phyloP scores from a whole-genome alignment of 1,140 invertebrate genomes.

The Venturia canescens region DNA sequence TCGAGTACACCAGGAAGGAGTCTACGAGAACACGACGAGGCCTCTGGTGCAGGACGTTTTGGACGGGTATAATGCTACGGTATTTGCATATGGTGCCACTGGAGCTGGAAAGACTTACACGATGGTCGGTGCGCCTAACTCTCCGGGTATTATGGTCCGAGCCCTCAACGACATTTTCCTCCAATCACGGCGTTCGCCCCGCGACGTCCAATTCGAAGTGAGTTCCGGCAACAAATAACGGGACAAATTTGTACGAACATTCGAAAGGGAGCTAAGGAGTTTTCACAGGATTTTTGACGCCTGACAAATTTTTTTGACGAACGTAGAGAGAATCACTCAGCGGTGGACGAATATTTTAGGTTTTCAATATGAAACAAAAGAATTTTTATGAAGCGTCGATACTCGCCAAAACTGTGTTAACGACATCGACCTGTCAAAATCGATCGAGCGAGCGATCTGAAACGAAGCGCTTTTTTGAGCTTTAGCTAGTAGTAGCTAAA shows the following conservation, averaged over 20 bases:
- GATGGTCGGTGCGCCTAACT: slow-evolving; percentile 86
- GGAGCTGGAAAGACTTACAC: slow-evolving; percentile 95
- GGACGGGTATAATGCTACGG: slow-evolving; percentile 95
- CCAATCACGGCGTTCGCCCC: slow-evolving; percentile 76
- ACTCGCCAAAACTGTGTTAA: too few species aligned
- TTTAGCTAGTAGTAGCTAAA: too few species aligned
- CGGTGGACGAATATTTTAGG: too few species aligned
- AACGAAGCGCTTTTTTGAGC: too few species aligned
- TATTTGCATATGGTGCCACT: slow-evolving; percentile 98
- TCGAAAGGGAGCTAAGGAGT: background rate
- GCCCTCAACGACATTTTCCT: slow-evolving; percentile 91
- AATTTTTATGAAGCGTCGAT: too few species aligned
- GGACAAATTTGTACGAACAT: background rate
- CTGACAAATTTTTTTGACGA: too few species aligned
- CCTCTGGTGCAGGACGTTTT: slow-evolving; percentile 93
- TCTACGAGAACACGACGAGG: slow-evolving; percentile 90
- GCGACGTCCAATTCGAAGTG: slow-evolving; percentile 79
- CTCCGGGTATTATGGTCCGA: slow-evolving; percentile 92
- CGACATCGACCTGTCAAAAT: too few species aligned
- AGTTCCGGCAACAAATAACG: slow-evolving; percentile 50
- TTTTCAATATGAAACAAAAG: too few species aligned
- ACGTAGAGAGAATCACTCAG: too few species aligned
- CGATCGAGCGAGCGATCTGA: too few species aligned
- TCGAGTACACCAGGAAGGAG: slow-evolving; percentile 81
- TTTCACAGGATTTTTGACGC: too few species aligned